phyloP scores from a whole-genome alignment of 1,140 invertebrate genomes.

The honey bee (Apis mellifera) region DNA sequence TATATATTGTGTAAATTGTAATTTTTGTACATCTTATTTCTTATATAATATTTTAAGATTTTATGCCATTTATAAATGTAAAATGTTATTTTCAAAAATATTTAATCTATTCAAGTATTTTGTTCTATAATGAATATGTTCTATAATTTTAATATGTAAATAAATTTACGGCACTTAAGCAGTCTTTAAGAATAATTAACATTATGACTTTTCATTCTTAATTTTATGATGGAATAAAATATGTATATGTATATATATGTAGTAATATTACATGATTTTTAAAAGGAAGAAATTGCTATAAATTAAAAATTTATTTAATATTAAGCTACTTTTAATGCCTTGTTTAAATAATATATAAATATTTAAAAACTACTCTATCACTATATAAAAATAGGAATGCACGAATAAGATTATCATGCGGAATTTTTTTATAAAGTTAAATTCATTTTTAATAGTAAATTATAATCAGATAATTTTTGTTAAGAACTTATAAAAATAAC shows the following conservation, averaged over 20 bases:
- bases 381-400: conserved; percentile 31
- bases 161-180: conserved; percentile 24
- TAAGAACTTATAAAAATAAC: neutral
- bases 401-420: conserved; percentile 7
- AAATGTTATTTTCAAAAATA: neutral
- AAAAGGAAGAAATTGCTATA: neutral
- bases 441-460: neutral
- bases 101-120: neutral
- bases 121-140: neutral
- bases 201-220: neutral
- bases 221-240: neutral
- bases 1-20: neutral
- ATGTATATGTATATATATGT: neutral
- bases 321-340: neutral
- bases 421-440: conserved; percentile 1
- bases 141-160: neutral
- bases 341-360: neutral
- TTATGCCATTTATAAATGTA: conserved; percentile 4
- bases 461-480: neutral
- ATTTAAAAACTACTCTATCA: conserved; percentile 14
- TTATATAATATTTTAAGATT: neutral
- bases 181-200: conserved; percentile 13
- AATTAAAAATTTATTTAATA: neutral
- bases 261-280: neutral
- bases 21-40: conserved; percentile 17